Conservation (phyloP, 2,888 invertebrate species). For the Parochlus steinenii region DNA sequence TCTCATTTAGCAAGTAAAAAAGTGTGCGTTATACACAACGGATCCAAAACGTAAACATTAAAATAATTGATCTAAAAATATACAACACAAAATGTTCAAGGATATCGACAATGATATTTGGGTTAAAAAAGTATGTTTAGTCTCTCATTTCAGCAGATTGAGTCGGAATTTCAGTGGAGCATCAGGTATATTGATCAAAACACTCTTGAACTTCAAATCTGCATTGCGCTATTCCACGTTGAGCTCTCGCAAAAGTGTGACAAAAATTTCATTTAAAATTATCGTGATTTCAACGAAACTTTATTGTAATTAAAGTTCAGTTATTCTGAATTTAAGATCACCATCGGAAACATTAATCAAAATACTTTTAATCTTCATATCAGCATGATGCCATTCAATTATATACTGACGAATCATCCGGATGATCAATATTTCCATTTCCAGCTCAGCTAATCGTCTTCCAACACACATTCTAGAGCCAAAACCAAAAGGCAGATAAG, state of each 20-base stretch:
- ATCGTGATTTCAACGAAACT: background rate
- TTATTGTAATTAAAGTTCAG: constrained; percentile 16
- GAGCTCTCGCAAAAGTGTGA: too few species aligned
- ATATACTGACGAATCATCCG: constrained; percentile 25
- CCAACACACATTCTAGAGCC: constrained; percentile 53
- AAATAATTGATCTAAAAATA: too few species aligned
- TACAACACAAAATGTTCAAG: too few species aligned
- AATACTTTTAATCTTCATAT: background rate
- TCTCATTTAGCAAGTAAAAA: too few species aligned
- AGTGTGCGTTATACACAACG: too few species aligned
- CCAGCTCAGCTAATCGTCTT: constrained; percentile 52
- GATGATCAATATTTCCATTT: constrained; percentile 38
- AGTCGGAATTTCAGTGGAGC: too few species aligned
- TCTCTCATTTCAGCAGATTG: too few species aligned
- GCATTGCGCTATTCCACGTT: background rate
- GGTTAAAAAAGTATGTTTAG: too few species aligned
- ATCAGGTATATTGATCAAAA: too few species aligned
- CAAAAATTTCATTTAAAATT: too few species aligned
- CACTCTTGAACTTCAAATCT: background rate
- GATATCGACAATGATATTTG: too few species aligned
- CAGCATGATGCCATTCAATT: constrained; percentile 21
- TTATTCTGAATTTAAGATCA: constrained; percentile 26
- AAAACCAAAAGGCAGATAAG: constrained; percentile 20
- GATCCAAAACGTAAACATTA: too few species aligned
- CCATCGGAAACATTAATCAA: constrained; percentile 21